These are phyloP conservation scores for Pachypanchax playfairii DNA, from an alignment of 2,113 vertebrate genomes.

Conservation along the genomic window DNA sequence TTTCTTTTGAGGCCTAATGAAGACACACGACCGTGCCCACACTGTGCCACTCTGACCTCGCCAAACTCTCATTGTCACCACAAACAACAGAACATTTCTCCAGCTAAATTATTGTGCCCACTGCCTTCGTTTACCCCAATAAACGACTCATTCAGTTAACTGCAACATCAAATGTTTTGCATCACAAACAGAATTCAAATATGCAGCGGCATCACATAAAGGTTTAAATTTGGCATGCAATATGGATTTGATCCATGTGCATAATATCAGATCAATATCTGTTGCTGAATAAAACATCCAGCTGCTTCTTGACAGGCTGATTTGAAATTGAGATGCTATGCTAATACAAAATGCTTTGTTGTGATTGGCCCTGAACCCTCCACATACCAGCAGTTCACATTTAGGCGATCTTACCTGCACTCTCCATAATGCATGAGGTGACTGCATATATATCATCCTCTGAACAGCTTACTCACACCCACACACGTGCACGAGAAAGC, in stretches of 20 bases:
- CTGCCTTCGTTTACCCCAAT: not conserved
- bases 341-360: slow-evolving; percentile 67
- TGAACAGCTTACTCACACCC: slow-evolving; percentile 34
- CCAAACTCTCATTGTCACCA: slow-evolving; percentile 41
- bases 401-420: slow-evolving; percentile 72
- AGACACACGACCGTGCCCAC: slow-evolving; percentile 27
- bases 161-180: slow-evolving; percentile 45
- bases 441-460: slow-evolving; percentile 69
- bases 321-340: slow-evolving; percentile 79
- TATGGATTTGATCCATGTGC: slow-evolving; percentile 66
- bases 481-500: slow-evolving; percentile 10
- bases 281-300: slow-evolving; percentile 74
- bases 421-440: slow-evolving; percentile 77
- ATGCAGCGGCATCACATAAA: slow-evolving; percentile 45
- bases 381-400: slow-evolving; percentile 72
- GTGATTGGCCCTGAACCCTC: slow-evolving; percentile 72
- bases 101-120: too few species aligned
- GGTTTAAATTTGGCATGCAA: slow-evolving; percentile 43
- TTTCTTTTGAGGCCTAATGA: slow-evolving; percentile 49
- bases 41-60: slow-evolving; percentile 34
- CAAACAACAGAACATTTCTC: not conserved
- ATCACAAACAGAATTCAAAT: slow-evolving; percentile 41
- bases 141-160: slow-evolving; percentile 22
- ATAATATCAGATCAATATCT: slow-evolving; percentile 77
- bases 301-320: slow-evolving; percentile 64